phyloP scores from a whole-genome alignment of 2,113 vertebrate genomes.

The Prunella fulvescens region DNA sequence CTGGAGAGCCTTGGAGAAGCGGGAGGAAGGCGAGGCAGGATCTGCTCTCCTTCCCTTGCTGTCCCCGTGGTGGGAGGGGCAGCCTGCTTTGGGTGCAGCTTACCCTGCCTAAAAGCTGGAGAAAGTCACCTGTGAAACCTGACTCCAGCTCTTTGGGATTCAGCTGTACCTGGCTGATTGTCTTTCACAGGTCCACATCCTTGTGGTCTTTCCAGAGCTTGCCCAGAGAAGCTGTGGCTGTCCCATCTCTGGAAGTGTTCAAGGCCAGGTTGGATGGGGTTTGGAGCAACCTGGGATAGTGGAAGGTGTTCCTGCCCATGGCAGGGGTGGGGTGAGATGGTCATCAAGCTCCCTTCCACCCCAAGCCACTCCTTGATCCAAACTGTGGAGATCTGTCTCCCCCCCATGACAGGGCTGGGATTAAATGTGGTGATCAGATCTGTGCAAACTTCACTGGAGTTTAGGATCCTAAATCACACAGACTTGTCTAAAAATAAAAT shows the following conservation, averaged over 20 bases:
- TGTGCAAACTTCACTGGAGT: not conserved
- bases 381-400: not conserved
- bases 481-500: not conserved
- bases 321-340: not conserved
- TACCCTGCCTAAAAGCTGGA: not conserved
- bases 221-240: not conserved
- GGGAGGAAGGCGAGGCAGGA: not conserved
- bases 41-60: not conserved
- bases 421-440: not conserved
- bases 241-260: not conserved
- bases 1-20: not conserved
- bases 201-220: not conserved
- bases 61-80: not conserved
- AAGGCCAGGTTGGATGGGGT: accelerated
- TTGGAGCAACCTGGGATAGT: accelerated
- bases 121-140: not conserved
- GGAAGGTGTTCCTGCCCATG: not conserved
- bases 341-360: not conserved
- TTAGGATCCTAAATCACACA: not conserved
- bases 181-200: not conserved
- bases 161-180: not conserved
- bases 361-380: not conserved
- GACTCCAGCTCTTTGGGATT: not conserved
- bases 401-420: accelerated
- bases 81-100: not conserved